phyloP scores from a whole-genome alignment of 2,888 invertebrate genomes.

The Latheticus oryzae region DNA sequence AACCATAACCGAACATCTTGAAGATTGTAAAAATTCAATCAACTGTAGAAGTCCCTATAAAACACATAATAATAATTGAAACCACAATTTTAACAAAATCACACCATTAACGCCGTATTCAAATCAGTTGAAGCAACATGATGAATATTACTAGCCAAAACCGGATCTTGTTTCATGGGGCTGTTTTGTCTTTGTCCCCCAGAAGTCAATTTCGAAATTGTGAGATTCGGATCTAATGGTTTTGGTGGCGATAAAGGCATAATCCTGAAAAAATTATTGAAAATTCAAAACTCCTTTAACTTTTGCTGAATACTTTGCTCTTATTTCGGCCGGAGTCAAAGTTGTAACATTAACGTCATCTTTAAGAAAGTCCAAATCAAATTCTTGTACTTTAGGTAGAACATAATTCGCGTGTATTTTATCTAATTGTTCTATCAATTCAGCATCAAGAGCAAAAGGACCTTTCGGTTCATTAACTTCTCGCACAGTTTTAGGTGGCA shows the following conservation, averaged over 20 bases:
- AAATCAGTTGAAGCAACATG: slow-evolving; percentile 44
- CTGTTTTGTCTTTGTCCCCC: slow-evolving; percentile 35
- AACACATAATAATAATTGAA: too few species aligned
- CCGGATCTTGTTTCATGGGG: slow-evolving; percentile 48
- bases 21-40: slow-evolving; percentile 73
- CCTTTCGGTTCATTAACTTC: slow-evolving; percentile 70
- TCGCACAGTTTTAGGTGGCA: slow-evolving; percentile 65
- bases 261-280: slow-evolving; percentile 59
- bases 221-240: slow-evolving; percentile 60
- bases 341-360: slow-evolving; percentile 61
- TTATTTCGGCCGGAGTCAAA: slow-evolving; percentile 53
- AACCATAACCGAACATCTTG: slow-evolving; percentile 67
- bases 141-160: slow-evolving; percentile 44
- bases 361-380: slow-evolving; percentile 61
- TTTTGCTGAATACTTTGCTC: slow-evolving; percentile 54
- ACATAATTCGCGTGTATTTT: slow-evolving; percentile 50
- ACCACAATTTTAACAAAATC: too few species aligned
- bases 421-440: slow-evolving; percentile 78
- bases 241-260: slow-evolving; percentile 71
- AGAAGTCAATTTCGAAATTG: slow-evolving; percentile 38
- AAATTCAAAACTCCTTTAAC: background rate
- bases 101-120: slow-evolving; percentile 41
- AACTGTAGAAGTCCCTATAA: slow-evolving; percentile 75
- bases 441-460: slow-evolving; percentile 83
- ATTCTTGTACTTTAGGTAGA: slow-evolving; percentile 58